phyloP scores from a whole-genome alignment of 2,113 vertebrate species.

The Barbus barbus region DNA sequence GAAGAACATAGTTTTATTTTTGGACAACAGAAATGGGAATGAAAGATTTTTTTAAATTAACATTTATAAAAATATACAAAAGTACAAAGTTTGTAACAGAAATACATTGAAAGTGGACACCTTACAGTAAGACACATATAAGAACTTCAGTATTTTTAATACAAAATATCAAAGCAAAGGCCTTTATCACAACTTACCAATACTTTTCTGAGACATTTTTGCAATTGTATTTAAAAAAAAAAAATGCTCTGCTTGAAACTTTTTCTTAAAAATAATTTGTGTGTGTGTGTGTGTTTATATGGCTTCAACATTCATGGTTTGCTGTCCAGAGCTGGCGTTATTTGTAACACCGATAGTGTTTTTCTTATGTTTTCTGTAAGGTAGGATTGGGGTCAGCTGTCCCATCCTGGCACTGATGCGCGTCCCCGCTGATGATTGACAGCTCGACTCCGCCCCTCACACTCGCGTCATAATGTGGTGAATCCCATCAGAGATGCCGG shows the following conservation, averaged over 20 bases:
- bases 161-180: background rate
- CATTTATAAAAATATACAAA: too few relatives aligned
- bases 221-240: background rate
- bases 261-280: background rate
- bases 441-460: background rate
- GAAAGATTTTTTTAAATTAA: too few relatives aligned
- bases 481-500: too few relatives aligned
- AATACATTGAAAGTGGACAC: too few relatives aligned
- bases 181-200: background rate
- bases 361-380: background rate
- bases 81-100: too few relatives aligned
- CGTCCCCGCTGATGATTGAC: background rate
- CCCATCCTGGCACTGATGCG: conserved; percentile 5
- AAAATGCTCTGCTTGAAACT: background rate
- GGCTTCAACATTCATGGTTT: background rate
- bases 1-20: too few relatives aligned
- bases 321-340: too few relatives aligned
- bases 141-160: background rate
- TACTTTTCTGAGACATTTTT: background rate
- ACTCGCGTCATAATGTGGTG: too few relatives aligned
- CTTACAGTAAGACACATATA: background rate
- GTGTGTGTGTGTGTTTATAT: background rate
- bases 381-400: background rate
- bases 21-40: too few relatives aligned
- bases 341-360: background rate